A percentile compares a stretch with the other conserved stretches of the same genome.
Evolutionary conservation across 2,888 invertebrate genomes (phyloP).

Genomic region (Caenorhabditis sp.): DNA sequence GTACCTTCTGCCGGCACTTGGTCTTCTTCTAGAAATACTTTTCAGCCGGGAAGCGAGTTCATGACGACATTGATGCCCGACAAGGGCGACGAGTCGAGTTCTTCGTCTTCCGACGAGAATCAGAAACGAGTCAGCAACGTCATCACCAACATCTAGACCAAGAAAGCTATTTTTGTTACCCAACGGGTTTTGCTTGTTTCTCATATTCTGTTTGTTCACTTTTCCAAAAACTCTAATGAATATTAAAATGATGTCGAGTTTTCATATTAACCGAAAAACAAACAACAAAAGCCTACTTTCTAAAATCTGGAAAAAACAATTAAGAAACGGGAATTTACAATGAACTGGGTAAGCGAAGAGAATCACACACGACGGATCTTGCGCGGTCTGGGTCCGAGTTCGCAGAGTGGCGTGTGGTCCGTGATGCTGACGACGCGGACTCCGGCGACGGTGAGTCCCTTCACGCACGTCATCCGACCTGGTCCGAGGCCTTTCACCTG

Average conservation of each 20-base stretch:
- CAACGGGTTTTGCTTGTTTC: slow-evolving; percentile 3
- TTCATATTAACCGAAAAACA: slow-evolving; percentile 15
- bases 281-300: slow-evolving; percentile 23
- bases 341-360: neutral
- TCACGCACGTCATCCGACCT: slow-evolving; percentile 89
- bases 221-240: slow-evolving; percentile 24
- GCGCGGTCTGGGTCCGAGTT: slow-evolving; percentile 89
- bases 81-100: slow-evolving; percentile 48
- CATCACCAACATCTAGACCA: slow-evolving; percentile 36
- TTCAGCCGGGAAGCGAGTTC: slow-evolving; percentile 57
- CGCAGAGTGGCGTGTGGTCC: slow-evolving; percentile 91
- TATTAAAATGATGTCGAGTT: slow-evolving; percentile 1
- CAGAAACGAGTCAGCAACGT: slow-evolving; percentile 48
- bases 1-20: slow-evolving; percentile 7
- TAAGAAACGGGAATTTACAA: slow-evolving; percentile 19
- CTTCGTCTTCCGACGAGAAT: slow-evolving; percentile 44
- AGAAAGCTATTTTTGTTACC: neutral
- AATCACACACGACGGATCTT: slow-evolving; percentile 90
- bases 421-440: slow-evolving; percentile 93
- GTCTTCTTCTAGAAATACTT: too few relatives aligned
- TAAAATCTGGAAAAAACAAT: slow-evolving; percentile 3
- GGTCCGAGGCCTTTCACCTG: slow-evolving; percentile 84
- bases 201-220: slow-evolving; percentile 21
- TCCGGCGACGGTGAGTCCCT: slow-evolving; percentile 95
- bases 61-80: slow-evolving; percentile 64